Percentiles rank a stretch among this genome's conserved stretches.
phyloP scores from a whole-genome alignment of 2,888 invertebrate species.

The Spodoptera picta region DNA sequence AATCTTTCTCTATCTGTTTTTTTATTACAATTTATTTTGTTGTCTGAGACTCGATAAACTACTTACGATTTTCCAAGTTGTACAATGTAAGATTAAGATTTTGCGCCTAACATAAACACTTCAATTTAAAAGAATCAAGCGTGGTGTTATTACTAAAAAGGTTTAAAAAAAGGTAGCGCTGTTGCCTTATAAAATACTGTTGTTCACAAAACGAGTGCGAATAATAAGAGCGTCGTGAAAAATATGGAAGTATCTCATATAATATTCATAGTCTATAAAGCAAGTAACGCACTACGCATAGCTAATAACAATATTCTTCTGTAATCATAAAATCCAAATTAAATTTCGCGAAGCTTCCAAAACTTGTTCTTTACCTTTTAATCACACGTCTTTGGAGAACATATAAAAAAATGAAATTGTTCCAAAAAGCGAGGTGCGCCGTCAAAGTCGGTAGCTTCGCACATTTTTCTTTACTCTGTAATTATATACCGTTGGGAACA shows the following conservation, averaged over 20 bases:
- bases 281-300: slow-evolving; percentile 1
- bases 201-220: no score
- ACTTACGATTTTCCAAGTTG: no score
- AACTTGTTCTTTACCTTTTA: slow-evolving; percentile 48
- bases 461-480: slow-evolving; percentile 58
- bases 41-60: no score
- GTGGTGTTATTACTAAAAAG: no score
- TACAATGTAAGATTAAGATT: no score
- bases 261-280: neutral
- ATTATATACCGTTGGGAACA: slow-evolving; percentile 57
- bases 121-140: no score
- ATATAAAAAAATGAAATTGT: slow-evolving; percentile 48
- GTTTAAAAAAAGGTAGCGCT: no score
- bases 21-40: no score
- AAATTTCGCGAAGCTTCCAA: slow-evolving; percentile 34
- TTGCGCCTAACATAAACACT: no score
- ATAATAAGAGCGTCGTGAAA: no score
- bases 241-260: neutral
- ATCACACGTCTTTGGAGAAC: slow-evolving; percentile 46
- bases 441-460: slow-evolving; percentile 40
- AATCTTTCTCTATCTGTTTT: no score
- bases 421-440: slow-evolving; percentile 41
- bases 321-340: slow-evolving; percentile 40
- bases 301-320: slow-evolving; percentile 16
- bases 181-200: no score